phyloP scores from a whole-genome alignment of 2,113 vertebrate genomes.

The Syrmaticus mikado region DNA sequence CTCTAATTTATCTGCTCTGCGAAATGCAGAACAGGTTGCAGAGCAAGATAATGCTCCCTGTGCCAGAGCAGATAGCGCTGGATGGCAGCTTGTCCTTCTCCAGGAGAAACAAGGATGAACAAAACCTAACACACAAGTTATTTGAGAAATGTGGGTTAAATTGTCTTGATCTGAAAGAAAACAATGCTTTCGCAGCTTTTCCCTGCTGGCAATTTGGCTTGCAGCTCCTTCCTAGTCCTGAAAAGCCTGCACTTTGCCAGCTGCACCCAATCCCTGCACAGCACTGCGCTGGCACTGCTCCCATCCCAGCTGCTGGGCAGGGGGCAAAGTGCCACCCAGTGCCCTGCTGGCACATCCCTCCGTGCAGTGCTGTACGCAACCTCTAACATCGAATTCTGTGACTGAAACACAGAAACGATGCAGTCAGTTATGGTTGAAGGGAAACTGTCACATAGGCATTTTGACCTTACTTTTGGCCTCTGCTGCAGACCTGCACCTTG shows the following conservation, averaged over 20 bases:
- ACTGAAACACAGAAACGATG: background rate
- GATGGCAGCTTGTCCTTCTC: conserved; percentile 7
- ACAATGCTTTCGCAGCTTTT: background rate
- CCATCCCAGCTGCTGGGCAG: background rate
- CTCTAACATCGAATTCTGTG: background rate
- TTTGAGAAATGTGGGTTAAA: background rate
- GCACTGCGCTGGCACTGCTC: no score
- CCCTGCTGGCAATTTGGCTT: background rate
- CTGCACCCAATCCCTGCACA: background rate
- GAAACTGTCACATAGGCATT: background rate
- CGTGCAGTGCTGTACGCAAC: background rate
- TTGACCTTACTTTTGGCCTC: background rate
- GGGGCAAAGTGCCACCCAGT: background rate
- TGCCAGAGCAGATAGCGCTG: conserved; percentile 9
- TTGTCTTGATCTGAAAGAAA: background rate
- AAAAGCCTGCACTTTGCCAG: background rate
- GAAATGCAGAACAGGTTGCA: background rate
- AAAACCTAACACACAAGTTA: background rate
- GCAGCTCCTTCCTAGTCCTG: background rate
- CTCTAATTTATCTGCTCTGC: conserved; percentile 29
- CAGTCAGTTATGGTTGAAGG: fast-evolving
- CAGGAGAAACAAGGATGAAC: background rate
- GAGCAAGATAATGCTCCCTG: conserved; percentile 43
- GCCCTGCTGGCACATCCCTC: background rate
- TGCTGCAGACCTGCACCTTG: background rate